These are phyloP conservation scores for Sebastes trivittatus DNA, from an alignment of 2,797 vertebrate species.

Conservation along the genomic window DNA sequence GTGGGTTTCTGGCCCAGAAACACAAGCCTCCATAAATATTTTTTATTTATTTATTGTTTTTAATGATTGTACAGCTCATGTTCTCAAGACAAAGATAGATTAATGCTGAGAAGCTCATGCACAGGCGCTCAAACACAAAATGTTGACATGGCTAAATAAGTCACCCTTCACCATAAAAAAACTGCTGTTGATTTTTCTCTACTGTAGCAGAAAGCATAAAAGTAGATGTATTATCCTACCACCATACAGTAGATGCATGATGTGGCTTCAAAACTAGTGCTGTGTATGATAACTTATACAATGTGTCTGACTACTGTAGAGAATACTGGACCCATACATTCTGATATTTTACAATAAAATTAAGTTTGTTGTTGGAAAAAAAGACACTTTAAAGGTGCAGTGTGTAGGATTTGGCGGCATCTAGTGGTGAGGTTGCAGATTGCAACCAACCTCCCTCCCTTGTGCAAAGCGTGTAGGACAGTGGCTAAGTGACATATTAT, in stretches of 20 bases:
- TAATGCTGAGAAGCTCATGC: slow-evolving; percentile 5
- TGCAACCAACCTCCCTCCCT: too few relatives aligned
- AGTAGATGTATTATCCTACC: background rate
- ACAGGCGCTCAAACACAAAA: slow-evolving; percentile 8
- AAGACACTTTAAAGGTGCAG: background rate
- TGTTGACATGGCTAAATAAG: slow-evolving; percentile 20
- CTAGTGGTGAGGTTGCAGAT: too few relatives aligned
- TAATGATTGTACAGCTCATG: slow-evolving; percentile 19
- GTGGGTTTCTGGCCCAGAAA: slow-evolving; percentile 43
- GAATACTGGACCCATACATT: background rate
- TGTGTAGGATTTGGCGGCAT: too few relatives aligned
- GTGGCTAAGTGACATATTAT: too few relatives aligned
- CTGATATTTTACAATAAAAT: too few relatives aligned
- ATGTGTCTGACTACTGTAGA: background rate
- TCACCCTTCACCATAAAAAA: slow-evolving; percentile 5
- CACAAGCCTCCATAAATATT: slow-evolving; percentile 26
- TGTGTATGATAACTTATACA: background rate
- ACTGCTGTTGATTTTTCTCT: background rate
- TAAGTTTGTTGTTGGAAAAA: background rate
- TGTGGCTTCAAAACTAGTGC: background rate
- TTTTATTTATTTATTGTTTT: slow-evolving; percentile 25
- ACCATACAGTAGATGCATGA: background rate
- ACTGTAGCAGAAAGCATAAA: background rate
- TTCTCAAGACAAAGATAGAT: slow-evolving; percentile 8
- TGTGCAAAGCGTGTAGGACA: too few relatives aligned